Evolutionary conservation across 2,113 vertebrate species (phyloP), one percentile per base, ranked within the genome.

Genomic region (Melanerpes aurifrons): DNA sequence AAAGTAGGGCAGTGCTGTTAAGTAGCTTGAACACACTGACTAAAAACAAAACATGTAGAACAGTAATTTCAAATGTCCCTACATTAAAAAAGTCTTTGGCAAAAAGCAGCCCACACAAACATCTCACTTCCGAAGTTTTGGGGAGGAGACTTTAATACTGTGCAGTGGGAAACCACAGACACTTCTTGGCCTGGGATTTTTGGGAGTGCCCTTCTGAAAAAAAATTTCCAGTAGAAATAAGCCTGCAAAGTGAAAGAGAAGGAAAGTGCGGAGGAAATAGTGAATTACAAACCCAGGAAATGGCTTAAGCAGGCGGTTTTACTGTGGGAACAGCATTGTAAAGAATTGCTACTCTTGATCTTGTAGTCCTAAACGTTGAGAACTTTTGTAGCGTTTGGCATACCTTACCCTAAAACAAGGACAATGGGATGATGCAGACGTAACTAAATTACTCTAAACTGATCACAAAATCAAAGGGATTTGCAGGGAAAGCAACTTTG

Each of bases 211-310:
- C 88, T 80, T 91, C 82, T 83, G 58, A 82, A 91, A n/a, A 94
- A 74, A 26, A 80, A 76, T 47, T 87, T 82, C 35, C 53, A 59
- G 28, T 45, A 78, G 68, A 84, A 91, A 53, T 31, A 29, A 35
- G 76, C 29, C 50, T 71, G 35, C 10, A 22, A 90, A 88, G 73
- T 68, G 70, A 87, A 91, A 94, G 72, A 92, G 66, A 54, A 91
- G 82, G 54, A 86, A 94, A 96, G 54, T 32, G 50, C 82, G 85
- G 82, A 86, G 93, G 87, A 95, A 96, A 80, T 9, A 62, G 82
- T 86, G 91, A 96, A 86, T 87, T 95, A 94, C 82, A 94, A 91
- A 95, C 85, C 82, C 89, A 94, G 91, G 93, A 96, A 96, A 94
- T 96, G 76, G 72, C 82, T 95, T 94, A 83, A 92, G 78, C 85